Evolutionary conservation across 2,888 invertebrate species (phyloP), one percentile per base, ranked within the genome.

Genomic region (Caenorhabditis plicata): DNA sequence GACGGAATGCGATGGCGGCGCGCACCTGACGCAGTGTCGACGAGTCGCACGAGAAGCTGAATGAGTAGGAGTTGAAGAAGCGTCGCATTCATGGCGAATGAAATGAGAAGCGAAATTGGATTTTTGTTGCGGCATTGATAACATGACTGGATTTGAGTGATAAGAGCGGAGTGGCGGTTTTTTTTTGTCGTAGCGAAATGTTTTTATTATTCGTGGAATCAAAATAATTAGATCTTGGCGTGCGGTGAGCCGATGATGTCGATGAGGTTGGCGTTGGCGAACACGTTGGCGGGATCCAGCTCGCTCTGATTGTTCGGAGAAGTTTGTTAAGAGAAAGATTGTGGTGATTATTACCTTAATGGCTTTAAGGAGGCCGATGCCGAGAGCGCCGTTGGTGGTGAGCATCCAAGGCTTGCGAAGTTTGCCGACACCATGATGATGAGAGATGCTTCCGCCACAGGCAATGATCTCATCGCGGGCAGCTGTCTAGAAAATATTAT

Each of bases 241-340:
- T 68, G 64, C 4, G 67, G 64, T 15, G 61, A 57, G 32, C 67
- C 67, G 25, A 68, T 61, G 19, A 68, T 68, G 27, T 74, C 77
- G 55, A 87, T 82, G 36, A 92, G 84, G 83, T 96, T 98, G 31
- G 90, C 89, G 56, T 87, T 86, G 0, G 90, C 94, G 83, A 98
- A 96, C 58, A 95, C 88, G 82, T 98, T 95, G 61, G 89, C 87
- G 0, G 96, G 96, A 82, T 98, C 98, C 22, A 98, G 83, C 65
- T 90, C 88, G 13, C 85, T 82, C 82, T 65, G 35, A 17, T 54
- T 43, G 13, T 11, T 46, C 3, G 11, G 48, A 26, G 25, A 1
- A 27, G 15, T 20, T 15, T 15, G 17, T 1, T 49, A 2, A 29
- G 33, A 45, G 20, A 40, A 40, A 40, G 13, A n/a, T n/a, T n/a